Evolutionary conservation across 92 coral and sea anemone species (phyloP).

Genomic region (Phenganax subtilis): DNA sequence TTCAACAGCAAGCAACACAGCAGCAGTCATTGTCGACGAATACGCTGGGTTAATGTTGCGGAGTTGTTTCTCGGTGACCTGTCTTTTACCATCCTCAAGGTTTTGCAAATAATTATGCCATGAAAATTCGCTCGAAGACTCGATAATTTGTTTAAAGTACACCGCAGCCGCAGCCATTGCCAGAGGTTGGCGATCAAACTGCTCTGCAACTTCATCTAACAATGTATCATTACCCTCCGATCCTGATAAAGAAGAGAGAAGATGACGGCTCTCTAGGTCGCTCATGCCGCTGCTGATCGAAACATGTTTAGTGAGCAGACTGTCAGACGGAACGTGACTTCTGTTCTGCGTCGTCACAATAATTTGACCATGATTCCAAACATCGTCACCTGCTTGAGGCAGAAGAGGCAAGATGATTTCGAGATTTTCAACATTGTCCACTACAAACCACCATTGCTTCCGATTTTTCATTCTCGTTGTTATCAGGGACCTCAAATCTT

Average conservation of each 20-base stretch:
- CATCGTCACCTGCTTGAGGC: conserved; percentile 7
- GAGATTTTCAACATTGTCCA: background rate
- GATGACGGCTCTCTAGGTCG: background rate
- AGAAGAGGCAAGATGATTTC: background rate
- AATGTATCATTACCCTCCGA: background rate
- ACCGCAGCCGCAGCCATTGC: conserved; percentile 48
- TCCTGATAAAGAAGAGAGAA: conserved; percentile 16
- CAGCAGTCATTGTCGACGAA: too few species aligned
- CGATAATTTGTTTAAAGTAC: conserved; percentile 28
- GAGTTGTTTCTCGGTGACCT: background rate
- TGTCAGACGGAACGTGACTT: conserved; percentile 14
- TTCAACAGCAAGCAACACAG: too few species aligned
- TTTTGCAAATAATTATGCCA: conserved; percentile 15
- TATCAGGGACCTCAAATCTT: background rate
- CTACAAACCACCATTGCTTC: background rate
- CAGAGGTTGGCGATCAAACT: conserved; percentile 43
- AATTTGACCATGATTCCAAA: background rate
- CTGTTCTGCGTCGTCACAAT: conserved; percentile 44
- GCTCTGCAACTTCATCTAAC: background rate
- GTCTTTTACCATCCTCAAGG: background rate
- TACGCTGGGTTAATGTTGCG: too few species aligned
- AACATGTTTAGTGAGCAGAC: conserved; percentile 14
- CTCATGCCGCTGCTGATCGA: conserved; percentile 42
- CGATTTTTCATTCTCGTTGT: background rate
- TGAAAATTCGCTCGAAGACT: conserved; percentile 10